Percentiles rank a stretch among this genome's conserved stretches.
Evolutionary conservation across 2,113 vertebrate genomes (phyloP).

Genomic region (Trinectes maculatus): DNA sequence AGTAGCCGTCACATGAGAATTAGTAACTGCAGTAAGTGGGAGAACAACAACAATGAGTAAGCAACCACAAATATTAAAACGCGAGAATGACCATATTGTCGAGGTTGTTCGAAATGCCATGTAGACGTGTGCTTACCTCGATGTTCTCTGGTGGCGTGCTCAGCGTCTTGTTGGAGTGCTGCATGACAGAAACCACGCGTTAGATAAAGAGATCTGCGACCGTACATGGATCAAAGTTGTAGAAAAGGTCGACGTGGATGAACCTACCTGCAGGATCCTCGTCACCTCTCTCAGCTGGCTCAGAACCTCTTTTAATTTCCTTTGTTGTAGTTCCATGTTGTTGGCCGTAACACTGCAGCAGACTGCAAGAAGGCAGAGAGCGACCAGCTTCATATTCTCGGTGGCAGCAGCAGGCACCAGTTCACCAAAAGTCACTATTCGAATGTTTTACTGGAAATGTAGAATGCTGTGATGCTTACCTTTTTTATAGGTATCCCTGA

Average conservation of each 20-base stretch:
- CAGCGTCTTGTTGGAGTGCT: conserved; percentile 39
- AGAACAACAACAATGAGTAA: conserved; percentile 59
- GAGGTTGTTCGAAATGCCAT: not conserved
- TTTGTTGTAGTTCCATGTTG: accelerated
- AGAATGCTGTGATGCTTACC: conserved; percentile 79
- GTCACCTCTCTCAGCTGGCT: accelerated
- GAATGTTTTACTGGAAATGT: conserved; percentile 76
- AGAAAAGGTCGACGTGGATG: not conserved
- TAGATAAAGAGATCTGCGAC: not conserved
- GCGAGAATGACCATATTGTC: not conserved
- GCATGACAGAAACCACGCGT: conserved; percentile 22
- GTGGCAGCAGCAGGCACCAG: conserved; percentile 12
- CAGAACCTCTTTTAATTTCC: conserved; percentile 49
- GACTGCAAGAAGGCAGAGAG: conserved; percentile 66
- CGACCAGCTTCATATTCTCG: conserved; percentile 70
- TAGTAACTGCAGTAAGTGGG: conserved; percentile 40
- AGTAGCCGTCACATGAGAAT: conserved; percentile 22
- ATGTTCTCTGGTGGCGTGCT: conserved; percentile 45
- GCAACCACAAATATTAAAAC: conserved; percentile 50
- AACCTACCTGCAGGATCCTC: conserved; percentile 31
- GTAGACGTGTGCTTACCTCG: conserved; percentile 56
- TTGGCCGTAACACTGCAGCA: not conserved
- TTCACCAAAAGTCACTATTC: conserved; percentile 67
- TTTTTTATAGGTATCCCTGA: conserved; percentile 93
- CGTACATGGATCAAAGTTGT: not conserved